These are phyloP conservation scores for Siniperca chuatsi DNA, from an alignment of 2,113 vertebrate species.

Conservation along the genomic window DNA sequence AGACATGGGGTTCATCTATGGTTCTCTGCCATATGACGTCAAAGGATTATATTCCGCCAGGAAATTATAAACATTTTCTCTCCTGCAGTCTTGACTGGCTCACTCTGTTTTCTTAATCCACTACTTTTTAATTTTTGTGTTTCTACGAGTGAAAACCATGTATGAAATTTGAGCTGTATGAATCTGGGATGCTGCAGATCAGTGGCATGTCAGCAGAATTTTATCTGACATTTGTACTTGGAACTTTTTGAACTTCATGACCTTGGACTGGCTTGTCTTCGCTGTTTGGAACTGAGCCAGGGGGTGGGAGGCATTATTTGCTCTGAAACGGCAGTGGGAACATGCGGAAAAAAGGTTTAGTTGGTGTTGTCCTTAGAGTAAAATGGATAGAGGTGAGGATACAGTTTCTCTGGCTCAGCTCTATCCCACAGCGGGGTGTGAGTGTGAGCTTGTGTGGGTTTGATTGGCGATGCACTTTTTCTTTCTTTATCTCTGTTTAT, in stretches of 20 bases:
- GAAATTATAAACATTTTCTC: conserved; percentile 44
- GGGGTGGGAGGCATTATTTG: conserved; percentile 40
- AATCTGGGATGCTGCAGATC: conserved; percentile 21
- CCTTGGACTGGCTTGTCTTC: conserved; percentile 52
- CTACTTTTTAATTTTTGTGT: conserved; percentile 19
- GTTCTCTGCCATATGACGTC: conserved; percentile 49
- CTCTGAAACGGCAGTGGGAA: conserved; percentile 25
- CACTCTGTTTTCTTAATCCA: conserved; percentile 6
- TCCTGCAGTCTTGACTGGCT: neutral
- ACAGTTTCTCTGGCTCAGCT: conserved; percentile 70
- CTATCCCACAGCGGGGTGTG: conserved; percentile 42
- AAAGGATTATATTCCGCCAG: conserved; percentile 29
- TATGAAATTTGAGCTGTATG: conserved; percentile 34
- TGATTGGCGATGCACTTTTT: conserved; percentile 63
- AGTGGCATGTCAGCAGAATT: conserved; percentile 39
- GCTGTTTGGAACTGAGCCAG: conserved; percentile 28
- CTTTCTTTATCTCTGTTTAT: conserved; percentile 61
- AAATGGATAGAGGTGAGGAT: conserved; percentile 60
- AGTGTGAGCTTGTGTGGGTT: conserved; percentile 44
- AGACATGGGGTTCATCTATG: conserved; percentile 44
- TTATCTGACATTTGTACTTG: conserved; percentile 50
- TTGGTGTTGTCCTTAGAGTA: conserved; percentile 46
- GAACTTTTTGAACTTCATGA: conserved; percentile 46
- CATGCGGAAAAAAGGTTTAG: conserved; percentile 37
- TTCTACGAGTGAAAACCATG: conserved; percentile 10